Evolutionary conservation across 2,888 invertebrate species (phyloP).

Genomic region (Koerneria pararmatus): DNA sequence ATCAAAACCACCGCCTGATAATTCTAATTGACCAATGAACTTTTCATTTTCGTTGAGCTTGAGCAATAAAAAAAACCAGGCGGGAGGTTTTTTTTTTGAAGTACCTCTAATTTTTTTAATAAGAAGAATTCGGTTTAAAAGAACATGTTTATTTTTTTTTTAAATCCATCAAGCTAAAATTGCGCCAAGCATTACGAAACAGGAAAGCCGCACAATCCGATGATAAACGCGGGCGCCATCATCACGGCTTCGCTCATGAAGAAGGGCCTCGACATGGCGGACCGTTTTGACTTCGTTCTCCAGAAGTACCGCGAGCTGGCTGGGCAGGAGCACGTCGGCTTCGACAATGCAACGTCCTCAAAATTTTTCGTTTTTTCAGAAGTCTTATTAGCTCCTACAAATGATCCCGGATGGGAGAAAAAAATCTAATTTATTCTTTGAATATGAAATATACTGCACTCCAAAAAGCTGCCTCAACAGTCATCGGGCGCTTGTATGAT

Average conservation of each 20-base stretch:
- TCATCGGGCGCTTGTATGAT: too few relatives aligned
- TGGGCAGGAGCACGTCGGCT: constrained; percentile 79
- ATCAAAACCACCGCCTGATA: too few relatives aligned
- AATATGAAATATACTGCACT: too few relatives aligned
- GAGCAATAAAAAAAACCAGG: too few relatives aligned
- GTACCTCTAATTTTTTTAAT: not conserved
- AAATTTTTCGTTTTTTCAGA: too few relatives aligned
- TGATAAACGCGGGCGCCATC: constrained; percentile 96
- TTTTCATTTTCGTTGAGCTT: not conserved
- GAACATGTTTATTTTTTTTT: not conserved
- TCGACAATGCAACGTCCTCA: constrained; percentile 85
- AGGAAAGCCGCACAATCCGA: constrained; percentile 81
- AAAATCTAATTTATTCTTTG: too few relatives aligned
- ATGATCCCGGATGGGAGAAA: too few relatives aligned
- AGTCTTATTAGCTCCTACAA: too few relatives aligned
- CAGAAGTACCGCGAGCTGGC: constrained; percentile 67
- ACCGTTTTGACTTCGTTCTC: constrained; percentile 61
- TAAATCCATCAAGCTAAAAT: not conserved
- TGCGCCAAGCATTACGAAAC: not conserved
- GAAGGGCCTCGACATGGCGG: constrained; percentile 58
- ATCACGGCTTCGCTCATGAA: constrained; percentile 75
- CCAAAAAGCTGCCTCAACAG: too few relatives aligned
- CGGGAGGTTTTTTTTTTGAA: not conserved
- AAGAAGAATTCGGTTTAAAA: not conserved
- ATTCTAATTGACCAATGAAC: too few relatives aligned